Conservation (phyloP, 2,888 invertebrate species). For the Ornithoptera priamus region DNA sequence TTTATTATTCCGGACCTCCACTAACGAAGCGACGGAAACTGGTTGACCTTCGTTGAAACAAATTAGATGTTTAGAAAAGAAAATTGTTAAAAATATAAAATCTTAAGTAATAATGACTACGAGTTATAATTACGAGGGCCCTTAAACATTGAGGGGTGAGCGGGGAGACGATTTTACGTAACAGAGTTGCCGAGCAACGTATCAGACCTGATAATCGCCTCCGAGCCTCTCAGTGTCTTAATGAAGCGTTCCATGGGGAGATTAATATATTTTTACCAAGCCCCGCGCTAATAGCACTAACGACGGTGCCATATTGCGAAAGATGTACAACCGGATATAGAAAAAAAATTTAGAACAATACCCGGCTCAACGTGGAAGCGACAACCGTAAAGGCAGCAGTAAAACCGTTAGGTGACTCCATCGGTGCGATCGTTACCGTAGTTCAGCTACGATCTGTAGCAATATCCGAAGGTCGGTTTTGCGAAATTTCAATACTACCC, state of each 20-base stretch:
- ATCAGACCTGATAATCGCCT: constrained; percentile 68
- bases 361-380: constrained; percentile 51
- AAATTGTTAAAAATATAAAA: constrained; percentile 40
- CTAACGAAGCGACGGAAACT: constrained; percentile 13
- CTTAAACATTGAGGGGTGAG: constrained; percentile 54
- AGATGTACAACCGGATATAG: constrained; percentile 36
- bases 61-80: no score
- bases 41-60: no score
- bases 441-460: constrained; percentile 59
- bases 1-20: no score
- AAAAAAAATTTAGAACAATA: constrained; percentile 59
- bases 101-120: constrained; percentile 50
- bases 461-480: constrained; percentile 58
- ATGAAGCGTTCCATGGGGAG: constrained; percentile 65
- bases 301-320: constrained; percentile 33
- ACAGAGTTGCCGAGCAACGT: constrained; percentile 62
- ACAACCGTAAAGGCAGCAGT: constrained; percentile 64
- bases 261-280: constrained; percentile 58
- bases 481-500: constrained; percentile 66
- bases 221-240: constrained; percentile 65
- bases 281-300: constrained; percentile 49
- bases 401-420: constrained; percentile 63
- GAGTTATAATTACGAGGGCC: constrained; percentile 64
- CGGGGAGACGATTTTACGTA: constrained; percentile 61
- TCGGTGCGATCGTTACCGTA: constrained; percentile 57